Evolutionary conservation across 2,888 invertebrate species (phyloP), one percentile per base, ranked within the genome.

Genomic region (Junonia oenone): DNA sequence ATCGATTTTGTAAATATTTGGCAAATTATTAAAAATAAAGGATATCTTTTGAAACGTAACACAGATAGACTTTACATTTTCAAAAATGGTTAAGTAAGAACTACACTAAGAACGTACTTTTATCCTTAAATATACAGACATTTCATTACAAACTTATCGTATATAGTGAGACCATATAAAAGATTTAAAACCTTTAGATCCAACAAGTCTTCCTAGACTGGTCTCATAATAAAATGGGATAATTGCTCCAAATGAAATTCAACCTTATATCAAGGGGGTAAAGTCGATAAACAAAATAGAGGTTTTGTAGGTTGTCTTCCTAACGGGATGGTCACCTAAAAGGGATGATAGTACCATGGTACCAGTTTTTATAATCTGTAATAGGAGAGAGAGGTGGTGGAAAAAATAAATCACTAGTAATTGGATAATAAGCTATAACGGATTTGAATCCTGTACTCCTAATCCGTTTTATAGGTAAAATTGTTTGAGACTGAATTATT

Each of bases 251-350:
- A 33, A 31, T 19, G 15, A 58, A 37, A 46, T 40, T 47, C 13
- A 22, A 14, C 27, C 40, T 9, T 61, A 57, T 27, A 6, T 0
- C 2, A 37, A 40, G 15, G 35, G 2, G 17, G 35, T 58, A 61
- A 47, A 40, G 43, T 26, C 13, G n/a, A 55, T 48, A 61, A 43
- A n/a, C n/a, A n/a, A n/a, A n/a, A 26, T 22, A 45, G 9, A 38
- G 17, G 15, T 46, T 65, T 67, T 59, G 48, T 61, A 52, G 55
- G 55, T 45, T 55, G 54, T 56, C 46, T 63, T 48, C 53, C 51
- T 78, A 81, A 81, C 81, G 80, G 81, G 68, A 71, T 58, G 54
- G 37, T 35, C 33, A 51, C 76, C 77, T 72, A 71, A 76, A 80
- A 75, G 75, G 79, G 72, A 67, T 65, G 73, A 69, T 69, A 66